Evolutionary conservation across 2,888 invertebrate species (phyloP).

Genomic region (Tineola bisselliella): DNA sequence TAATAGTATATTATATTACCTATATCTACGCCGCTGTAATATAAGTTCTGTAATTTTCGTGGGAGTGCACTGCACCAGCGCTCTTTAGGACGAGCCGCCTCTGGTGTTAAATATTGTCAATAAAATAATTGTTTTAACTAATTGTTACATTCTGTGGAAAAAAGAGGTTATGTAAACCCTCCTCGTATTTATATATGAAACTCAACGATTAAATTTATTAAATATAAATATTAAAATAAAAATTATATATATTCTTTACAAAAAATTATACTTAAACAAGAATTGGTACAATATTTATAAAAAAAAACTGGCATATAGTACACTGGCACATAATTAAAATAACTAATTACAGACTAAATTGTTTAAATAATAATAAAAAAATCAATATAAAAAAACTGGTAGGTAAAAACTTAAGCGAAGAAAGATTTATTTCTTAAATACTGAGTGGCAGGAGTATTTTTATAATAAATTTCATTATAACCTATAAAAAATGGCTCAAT

Average conservation of each 20-base stretch:
- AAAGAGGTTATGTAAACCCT: too few relatives aligned
- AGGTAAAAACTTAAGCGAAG: neutral
- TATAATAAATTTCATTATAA: slow-evolving; percentile 6
- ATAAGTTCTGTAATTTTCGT: too few relatives aligned
- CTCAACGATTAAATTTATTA: neutral
- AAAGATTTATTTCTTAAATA: slow-evolving; percentile 49
- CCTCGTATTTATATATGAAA: too few relatives aligned
- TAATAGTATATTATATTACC: too few relatives aligned
- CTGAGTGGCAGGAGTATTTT: slow-evolving; percentile 62
- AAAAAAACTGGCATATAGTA: slow-evolving; percentile 26
- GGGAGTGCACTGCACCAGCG: too few relatives aligned
- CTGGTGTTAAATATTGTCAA: too few relatives aligned
- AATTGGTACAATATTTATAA: slow-evolving; percentile 24
- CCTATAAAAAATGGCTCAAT: slow-evolving; percentile 14
- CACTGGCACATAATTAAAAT: slow-evolving; percentile 16
- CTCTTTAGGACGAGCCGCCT: too few relatives aligned
- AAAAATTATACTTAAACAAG: slow-evolving; percentile 38
- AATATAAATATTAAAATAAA: neutral
- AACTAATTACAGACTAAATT: slow-evolving; percentile 2
- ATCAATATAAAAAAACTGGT: slow-evolving; percentile 42
- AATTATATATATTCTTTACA: too few relatives aligned
- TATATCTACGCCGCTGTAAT: too few relatives aligned
- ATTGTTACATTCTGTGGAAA: too few relatives aligned
- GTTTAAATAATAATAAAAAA: slow-evolving; percentile 32
- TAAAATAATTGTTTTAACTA: too few relatives aligned